Percentiles rank a stretch among this genome's conserved stretches.
Conservation (phyloP, 2,888 invertebrate species). For the Melipona bicolor region DNA sequence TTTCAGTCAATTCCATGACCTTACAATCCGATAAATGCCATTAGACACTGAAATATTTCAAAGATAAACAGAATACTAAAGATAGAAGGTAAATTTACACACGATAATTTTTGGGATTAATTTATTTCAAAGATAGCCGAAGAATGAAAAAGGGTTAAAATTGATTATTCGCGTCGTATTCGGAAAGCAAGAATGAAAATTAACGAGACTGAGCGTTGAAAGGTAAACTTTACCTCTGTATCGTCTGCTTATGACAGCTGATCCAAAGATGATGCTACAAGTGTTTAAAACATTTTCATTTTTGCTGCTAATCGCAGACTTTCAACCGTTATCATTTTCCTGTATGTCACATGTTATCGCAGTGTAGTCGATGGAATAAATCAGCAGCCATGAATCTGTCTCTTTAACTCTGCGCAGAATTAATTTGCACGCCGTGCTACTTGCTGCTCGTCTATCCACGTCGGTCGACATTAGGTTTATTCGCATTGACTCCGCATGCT, state of each 20-base stretch:
- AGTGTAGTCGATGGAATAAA: constrained; percentile 10
- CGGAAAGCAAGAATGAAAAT: neutral
- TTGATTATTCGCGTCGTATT: no score
- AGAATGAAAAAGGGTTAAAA: neutral
- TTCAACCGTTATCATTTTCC: constrained; percentile 38
- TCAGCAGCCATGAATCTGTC: constrained; percentile 22
- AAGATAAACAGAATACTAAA: neutral
- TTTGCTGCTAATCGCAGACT: constrained; percentile 33
- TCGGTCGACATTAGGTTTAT: constrained; percentile 69
- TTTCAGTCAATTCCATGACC: constrained; percentile 77
- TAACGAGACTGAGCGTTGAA: constrained; percentile 10
- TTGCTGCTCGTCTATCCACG: constrained; percentile 62
- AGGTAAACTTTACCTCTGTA: constrained; percentile 69
- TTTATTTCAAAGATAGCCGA: neutral
- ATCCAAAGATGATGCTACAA: constrained; percentile 67
- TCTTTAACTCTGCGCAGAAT: constrained; percentile 42
- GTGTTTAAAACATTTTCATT: constrained; percentile 52
- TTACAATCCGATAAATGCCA: constrained; percentile 30
- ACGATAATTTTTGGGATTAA: neutral
- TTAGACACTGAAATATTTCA: constrained; percentile 46
- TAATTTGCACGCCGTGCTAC: constrained; percentile 57
- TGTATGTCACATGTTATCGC: constrained; percentile 57
- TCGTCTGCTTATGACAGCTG: constrained; percentile 80
- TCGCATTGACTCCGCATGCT: constrained; percentile 53
- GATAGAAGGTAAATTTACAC: neutral